phyloP scores from a whole-genome alignment of 2,797 vertebrate species.

The Oreonectes daqikongensis region DNA sequence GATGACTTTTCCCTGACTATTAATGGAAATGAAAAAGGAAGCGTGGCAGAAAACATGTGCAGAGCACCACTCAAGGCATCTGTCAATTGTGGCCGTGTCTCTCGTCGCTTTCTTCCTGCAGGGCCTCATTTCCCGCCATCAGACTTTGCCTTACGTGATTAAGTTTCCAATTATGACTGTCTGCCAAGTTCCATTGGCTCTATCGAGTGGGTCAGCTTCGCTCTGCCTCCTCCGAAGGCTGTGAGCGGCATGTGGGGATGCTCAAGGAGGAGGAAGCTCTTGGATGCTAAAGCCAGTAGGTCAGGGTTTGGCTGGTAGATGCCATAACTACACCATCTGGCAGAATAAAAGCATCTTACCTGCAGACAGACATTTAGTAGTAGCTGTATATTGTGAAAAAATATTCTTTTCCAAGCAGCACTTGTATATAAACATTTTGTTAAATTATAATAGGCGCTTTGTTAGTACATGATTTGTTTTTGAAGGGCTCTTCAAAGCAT shows the following conservation, averaged over 20 bases:
- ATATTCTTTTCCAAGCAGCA: no score
- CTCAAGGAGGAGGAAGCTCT: conserved; percentile 34
- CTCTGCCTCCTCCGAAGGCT: conserved; percentile 42
- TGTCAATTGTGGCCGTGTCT: conserved; percentile 52
- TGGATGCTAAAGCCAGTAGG: background rate
- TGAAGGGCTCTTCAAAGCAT: background rate
- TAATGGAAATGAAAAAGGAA: conserved; percentile 22
- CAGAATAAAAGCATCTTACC: no score
- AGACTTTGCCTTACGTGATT: conserved; percentile 60
- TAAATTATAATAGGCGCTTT: background rate
- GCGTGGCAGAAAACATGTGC: conserved; percentile 8
- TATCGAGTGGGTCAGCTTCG: conserved; percentile 30
- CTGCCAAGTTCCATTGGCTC: conserved; percentile 46
- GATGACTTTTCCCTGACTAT: conserved; percentile 35
- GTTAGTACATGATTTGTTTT: background rate
- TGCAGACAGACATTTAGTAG: no score
- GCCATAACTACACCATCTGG: background rate
- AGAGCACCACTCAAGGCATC: conserved; percentile 49
- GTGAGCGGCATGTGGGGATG: conserved; percentile 20
- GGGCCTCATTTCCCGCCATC: conserved; percentile 48
- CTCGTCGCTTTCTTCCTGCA: conserved; percentile 47
- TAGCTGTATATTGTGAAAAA: no score
- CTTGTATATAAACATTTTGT: no score
- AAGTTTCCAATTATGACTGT: conserved; percentile 61
- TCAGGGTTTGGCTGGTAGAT: background rate